Conservation (phyloP, 2,797 vertebrate species). For the Sphaeramia orbicularis region DNA sequence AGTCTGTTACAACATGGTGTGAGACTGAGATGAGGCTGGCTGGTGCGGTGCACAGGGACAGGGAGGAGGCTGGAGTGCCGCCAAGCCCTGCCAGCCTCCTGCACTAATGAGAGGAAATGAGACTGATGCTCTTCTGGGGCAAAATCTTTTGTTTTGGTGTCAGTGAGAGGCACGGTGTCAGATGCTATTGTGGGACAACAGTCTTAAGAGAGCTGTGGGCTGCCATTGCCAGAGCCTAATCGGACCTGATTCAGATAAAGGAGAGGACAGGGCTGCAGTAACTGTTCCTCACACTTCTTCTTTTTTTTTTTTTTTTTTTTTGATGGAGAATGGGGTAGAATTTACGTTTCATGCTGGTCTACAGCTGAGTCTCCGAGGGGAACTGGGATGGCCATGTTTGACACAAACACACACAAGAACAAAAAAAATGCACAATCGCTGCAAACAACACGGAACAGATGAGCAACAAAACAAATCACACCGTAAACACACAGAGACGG, state of each 20-base stretch:
- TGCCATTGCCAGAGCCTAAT: constrained; percentile 39
- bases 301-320: background rate
- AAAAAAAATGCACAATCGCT: constrained; percentile 40
- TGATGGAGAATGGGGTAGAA: background rate
- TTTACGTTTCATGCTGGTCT: constrained; percentile 31
- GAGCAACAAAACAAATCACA: constrained; percentile 71
- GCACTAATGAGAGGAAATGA: constrained; percentile 73
- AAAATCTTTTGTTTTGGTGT: constrained; percentile 64
- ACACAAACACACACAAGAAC: constrained; percentile 31
- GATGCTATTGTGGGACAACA: constrained; percentile 58
- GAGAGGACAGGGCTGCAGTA: constrained; percentile 19
- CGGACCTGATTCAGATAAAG: constrained; percentile 37
- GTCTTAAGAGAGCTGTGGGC: constrained; percentile 47
- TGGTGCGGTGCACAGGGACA: constrained; percentile 54
- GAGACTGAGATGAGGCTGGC: constrained; percentile 42
- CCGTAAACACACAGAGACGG: constrained; percentile 66
- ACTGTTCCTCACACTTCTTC: background rate
- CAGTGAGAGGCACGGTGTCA: constrained; percentile 58
- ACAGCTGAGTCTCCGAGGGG: constrained; percentile 39
- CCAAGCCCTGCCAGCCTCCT: constrained; percentile 62
- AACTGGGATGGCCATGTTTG: constrained; percentile 35
- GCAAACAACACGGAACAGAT: constrained; percentile 66
- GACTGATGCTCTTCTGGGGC: constrained; percentile 64
- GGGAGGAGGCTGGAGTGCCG: constrained; percentile 59
- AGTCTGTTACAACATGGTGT: constrained; percentile 32